A percentile compares a stretch with the other conserved stretches of the same genome.
Evolutionary conservation across 2,888 invertebrate species (phyloP).

Genomic region (Lottia gigantea): DNA sequence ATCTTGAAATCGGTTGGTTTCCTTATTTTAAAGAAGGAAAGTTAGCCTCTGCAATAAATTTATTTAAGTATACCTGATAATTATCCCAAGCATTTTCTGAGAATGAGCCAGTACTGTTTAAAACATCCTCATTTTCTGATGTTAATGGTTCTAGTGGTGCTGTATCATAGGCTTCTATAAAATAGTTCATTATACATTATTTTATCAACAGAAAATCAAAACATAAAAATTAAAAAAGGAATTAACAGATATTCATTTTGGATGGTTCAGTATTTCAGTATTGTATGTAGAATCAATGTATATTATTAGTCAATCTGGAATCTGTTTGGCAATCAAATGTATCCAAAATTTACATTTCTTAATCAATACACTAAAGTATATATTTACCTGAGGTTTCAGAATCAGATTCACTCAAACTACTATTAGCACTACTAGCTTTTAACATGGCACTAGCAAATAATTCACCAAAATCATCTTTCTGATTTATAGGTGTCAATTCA

Average conservation of each 20-base stretch:
- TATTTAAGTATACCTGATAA: conserved; percentile 78
- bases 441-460: conserved; percentile 37
- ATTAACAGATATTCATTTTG: no score
- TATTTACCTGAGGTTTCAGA: conserved; percentile 38
- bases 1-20: no score
- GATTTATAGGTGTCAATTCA: conserved; percentile 28
- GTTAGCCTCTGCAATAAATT: not conserved
- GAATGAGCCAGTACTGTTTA: conserved; percentile 72
- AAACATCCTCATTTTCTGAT: conserved; percentile 43
- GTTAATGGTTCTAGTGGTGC: conserved; percentile 37
- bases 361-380: not conserved
- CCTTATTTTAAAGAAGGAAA: no score
- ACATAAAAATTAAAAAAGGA: not conserved
- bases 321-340: no score
- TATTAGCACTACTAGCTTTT: conserved; percentile 40
- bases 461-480: conserved; percentile 27
- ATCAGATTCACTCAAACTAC: conserved; percentile 27
- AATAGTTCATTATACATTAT: not conserved
- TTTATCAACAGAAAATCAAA: not conserved
- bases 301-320: no score
- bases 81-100: conserved; percentile 92
- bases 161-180: conserved; percentile 43
- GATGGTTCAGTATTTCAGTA: no score
- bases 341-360: not conserved
- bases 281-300: no score